phyloP scores from a whole-genome alignment of 2,113 vertebrate species.

The Motacilla alba region DNA sequence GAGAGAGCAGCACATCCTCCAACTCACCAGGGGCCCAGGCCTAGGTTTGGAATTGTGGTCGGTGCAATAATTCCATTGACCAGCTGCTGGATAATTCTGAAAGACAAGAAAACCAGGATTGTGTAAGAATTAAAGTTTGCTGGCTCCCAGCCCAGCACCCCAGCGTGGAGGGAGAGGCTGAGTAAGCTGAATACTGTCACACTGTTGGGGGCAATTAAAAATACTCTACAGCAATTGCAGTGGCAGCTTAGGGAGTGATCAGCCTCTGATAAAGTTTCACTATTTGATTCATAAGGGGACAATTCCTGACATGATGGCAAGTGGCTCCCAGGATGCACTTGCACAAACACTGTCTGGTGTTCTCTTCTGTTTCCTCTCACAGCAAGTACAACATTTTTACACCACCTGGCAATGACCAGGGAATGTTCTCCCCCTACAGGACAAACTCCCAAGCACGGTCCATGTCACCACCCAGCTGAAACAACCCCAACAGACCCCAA shows the following conservation, averaged over 20 bases:
- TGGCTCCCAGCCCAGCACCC: not conserved
- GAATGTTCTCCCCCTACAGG: not conserved
- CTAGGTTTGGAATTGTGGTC: constrained; percentile 91
- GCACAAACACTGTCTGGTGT: not conserved
- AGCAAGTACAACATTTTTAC: not conserved
- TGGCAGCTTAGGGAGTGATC: not conserved
- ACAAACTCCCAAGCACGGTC: not conserved
- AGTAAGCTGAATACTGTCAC: not conserved
- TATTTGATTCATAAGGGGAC: not conserved
- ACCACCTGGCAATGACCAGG: not conserved
- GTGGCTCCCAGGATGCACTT: not conserved
- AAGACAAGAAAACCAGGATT: not conserved
- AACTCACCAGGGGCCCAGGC: constrained; percentile 93
- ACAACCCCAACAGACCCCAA: not conserved
- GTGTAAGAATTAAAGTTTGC: not conserved
- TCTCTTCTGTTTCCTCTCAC: not conserved
- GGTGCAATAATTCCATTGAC: constrained; percentile 96
- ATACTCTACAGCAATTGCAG: not conserved
- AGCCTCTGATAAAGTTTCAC: not conserved
- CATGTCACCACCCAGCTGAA: fast-evolving
- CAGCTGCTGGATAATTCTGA: constrained; percentile 93
- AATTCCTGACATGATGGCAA: not conserved
- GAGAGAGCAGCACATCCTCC: not conserved
- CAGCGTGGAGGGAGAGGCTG: not conserved
- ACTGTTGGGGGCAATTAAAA: not conserved